Evolutionary conservation across 2,113 vertebrate species (phyloP).

Genomic region (Origma solitaria): DNA sequence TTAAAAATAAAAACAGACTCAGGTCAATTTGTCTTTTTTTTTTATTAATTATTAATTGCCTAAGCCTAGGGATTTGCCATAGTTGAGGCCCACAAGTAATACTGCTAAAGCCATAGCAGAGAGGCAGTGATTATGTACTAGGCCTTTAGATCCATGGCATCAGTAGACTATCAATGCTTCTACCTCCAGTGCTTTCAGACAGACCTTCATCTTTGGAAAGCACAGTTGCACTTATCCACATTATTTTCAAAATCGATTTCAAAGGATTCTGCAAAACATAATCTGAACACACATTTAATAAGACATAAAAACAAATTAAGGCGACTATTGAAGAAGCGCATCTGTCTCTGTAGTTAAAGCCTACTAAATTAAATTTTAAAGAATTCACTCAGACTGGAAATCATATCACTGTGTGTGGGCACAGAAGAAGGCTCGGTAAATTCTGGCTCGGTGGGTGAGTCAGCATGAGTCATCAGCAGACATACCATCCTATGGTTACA

Average conservation of each 20-base stretch:
- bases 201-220: background rate
- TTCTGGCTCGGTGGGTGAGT: conserved; percentile 48
- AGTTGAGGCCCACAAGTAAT: background rate
- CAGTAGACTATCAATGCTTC: background rate
- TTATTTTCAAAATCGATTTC: conserved; percentile 2
- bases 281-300: conserved; percentile 15
- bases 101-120: background rate
- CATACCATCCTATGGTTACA: conserved; percentile 25
- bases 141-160: background rate
- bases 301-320: conserved; percentile 37
- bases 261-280: conserved; percentile 29
- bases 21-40: background rate
- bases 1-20: background rate
- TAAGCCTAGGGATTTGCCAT: background rate
- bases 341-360: conserved; percentile 45
- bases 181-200: background rate
- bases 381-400: conserved; percentile 54
- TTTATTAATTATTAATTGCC: background rate
- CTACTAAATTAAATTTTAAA: conserved; percentile 57
- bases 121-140: background rate
- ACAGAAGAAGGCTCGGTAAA: conserved; percentile 34
- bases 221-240: background rate
- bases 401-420: conserved; percentile 55
- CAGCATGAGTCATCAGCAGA: conserved; percentile 63
- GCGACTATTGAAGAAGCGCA: background rate